Base-by-base conservation (phyloP, 2,888 invertebrate genomes). In the Apamea anceps region DNA sequence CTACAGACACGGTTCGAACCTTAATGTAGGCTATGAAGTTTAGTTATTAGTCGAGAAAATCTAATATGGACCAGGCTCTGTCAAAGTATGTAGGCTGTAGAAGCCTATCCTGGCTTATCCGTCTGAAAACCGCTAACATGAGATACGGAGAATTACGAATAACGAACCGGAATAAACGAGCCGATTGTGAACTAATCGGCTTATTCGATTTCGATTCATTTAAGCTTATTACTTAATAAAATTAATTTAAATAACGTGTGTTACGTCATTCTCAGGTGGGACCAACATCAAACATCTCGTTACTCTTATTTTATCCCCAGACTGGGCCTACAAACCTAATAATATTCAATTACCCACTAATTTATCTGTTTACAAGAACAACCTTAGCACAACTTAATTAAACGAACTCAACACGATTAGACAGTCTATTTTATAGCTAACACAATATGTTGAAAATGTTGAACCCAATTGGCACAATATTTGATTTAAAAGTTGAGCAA, bases 341-440 rank as follows among this genome's bases (percentile, higher is more conserved):
- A 78, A 72, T 78, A 82, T 84, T 86, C 81, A 84, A 82, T 88
- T 86, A 88, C 74, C 42, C 28, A 81, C 68, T 51, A 84, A 82
- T 82, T 82, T 79, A 80, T 81, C 72, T 79, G 70, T 75, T 78
- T 75, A 75, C 80, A 82, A 78, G 79, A 68, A 62, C 62, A 84
- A 70, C 71, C 72, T 68, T 79, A 77, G 74, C 60, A 77, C 37
- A 62, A 75, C 37, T 76, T 81, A 76, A 81, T 89, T 77, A 68
- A 74, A 57, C n/a, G 28, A 66, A 75, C 21, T 62, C 57, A 57
- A 45, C 21, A 65, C 7, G 42, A 42, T 42, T 42, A 42, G 71
- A 67, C 75, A 67, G 18, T 72, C 42, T 62, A 48, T 68, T 80
- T 75, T 74, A 76, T 70, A 74, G 37, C 21, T 65, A 66, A 71